Evolutionary conservation across 2,797 vertebrate species (phyloP).

Genomic region (Microhierax caerulescens): DNA sequence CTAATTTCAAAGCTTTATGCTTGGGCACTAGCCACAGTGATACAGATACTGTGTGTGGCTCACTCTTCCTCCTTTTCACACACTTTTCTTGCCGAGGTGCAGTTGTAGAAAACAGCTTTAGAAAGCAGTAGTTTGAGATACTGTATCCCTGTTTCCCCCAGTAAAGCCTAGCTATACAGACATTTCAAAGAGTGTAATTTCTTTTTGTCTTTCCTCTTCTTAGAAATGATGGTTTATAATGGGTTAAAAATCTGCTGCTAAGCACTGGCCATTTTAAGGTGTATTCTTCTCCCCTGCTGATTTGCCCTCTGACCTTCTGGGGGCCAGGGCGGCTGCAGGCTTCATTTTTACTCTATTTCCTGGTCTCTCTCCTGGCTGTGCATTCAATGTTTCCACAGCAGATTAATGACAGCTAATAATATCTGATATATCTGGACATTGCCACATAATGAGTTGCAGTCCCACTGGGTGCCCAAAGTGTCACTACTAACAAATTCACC

Average conservation of each 20-base stretch:
- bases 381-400: conserved; percentile 85
- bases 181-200: neutral
- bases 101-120: neutral
- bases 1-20: neutral
- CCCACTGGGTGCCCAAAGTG: conserved; percentile 94
- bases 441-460: conserved; percentile 97
- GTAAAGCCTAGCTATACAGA: neutral
- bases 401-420: conserved; percentile 99
- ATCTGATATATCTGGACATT: conserved; percentile 99
- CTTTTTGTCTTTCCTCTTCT: neutral
- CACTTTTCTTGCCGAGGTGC: neutral
- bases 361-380: conserved; percentile 74
- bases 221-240: neutral
- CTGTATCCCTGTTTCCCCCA: neutral
- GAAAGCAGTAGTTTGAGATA: neutral
- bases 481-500: conserved; percentile 99
- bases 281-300: conserved; percentile 69
- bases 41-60: neutral
- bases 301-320: conserved; percentile 81
- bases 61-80: neutral
- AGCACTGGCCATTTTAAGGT: conserved; percentile 28
- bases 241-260: conserved; percentile 64
- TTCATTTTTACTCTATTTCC: conserved; percentile 82
- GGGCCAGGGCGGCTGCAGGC: conserved; percentile 70
- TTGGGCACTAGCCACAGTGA: neutral